Evolutionary conservation across 2,888 invertebrate genomes (phyloP).

Genomic region (Hecatera dysodea): DNA sequence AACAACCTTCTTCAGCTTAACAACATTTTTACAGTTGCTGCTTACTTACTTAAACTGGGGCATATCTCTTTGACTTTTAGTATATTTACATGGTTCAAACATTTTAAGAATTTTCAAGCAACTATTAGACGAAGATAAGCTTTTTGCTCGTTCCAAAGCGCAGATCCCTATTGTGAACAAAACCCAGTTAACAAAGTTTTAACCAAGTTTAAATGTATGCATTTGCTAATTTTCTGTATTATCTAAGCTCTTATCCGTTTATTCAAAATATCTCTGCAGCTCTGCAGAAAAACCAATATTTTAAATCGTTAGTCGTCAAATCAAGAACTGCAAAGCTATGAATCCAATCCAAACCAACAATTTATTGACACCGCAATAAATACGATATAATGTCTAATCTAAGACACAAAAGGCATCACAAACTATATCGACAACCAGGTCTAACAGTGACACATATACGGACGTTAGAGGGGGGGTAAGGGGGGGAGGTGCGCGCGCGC

Average conservation of each 20-base stretch:
- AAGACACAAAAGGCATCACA: slow-evolving; percentile 46
- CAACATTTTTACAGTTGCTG: not conserved
- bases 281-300: not conserved
- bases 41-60: not conserved
- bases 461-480: slow-evolving; percentile 41
- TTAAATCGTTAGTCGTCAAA: not conserved
- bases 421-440: slow-evolving; percentile 57
- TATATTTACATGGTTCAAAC: not conserved
- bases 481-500: slow-evolving; percentile 60
- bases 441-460: slow-evolving; percentile 72
- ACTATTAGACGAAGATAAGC: not conserved
- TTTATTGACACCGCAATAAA: slow-evolving; percentile 18
- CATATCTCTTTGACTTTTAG: not conserved
- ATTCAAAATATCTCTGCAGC: not conserved
- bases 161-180: not conserved
- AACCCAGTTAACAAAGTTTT: too few species aligned
- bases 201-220: not conserved
- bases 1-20: not conserved
- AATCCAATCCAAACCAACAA: slow-evolving; percentile 7
- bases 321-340: not conserved
- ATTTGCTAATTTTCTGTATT: not conserved
- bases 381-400: slow-evolving; percentile 20
- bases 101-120: not conserved
- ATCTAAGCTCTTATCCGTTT: not conserved
- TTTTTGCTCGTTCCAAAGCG: not conserved